Base-by-base conservation (phyloP, 2,113 vertebrate species). In the Beaufortia kweichowensis region DNA sequence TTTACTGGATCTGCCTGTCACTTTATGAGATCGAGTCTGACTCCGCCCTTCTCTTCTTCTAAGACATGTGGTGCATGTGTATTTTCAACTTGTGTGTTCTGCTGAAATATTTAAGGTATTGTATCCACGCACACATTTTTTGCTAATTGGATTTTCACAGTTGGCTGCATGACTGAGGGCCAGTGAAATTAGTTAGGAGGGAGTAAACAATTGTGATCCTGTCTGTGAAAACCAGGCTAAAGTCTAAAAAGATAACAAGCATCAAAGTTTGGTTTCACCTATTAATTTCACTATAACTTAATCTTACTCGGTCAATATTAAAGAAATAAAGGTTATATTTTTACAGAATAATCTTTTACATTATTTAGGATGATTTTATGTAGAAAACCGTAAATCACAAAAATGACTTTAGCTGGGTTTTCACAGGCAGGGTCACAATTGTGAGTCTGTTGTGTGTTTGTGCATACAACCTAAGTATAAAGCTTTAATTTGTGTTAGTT, bases 71-170 rank as follows among this genome's bases (percentile, higher is more conserved):
- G n/a, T 6, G 67, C 39, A 50, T 60, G 24, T 69, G 53, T 65
- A 64, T 55, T 63, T 57, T 62, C 8, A 67, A 53, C 56, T 70
- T 60, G 46, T 29, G 28, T 72, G 59, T 65, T 79, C 23, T 46
- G 55, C 41, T 55, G 43, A 57, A 28, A 55, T 64, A 60, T 68
- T 82, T 63, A 65, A 57, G 17, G 71, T 33, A 56, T 68, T 64
- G 75, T 61, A 50, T 80, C 71, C 50, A 8, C 61, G 59, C 60
- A 76, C 73, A 78, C 29, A 79, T 75, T 76, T 77, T 69, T 28
- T 39, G 41, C 63, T 83, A 83, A 83, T 77, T 82, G 81, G 83
- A 87, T 85, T 88, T 81, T 86, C 83, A 85, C 80, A 78, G 86
- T 83, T 85, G 86, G 83, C 84, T 74, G 68, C 48, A 75, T 75